Base-by-base conservation (phyloP, 2,113 vertebrate species). In the Oophaga pumilio region DNA sequence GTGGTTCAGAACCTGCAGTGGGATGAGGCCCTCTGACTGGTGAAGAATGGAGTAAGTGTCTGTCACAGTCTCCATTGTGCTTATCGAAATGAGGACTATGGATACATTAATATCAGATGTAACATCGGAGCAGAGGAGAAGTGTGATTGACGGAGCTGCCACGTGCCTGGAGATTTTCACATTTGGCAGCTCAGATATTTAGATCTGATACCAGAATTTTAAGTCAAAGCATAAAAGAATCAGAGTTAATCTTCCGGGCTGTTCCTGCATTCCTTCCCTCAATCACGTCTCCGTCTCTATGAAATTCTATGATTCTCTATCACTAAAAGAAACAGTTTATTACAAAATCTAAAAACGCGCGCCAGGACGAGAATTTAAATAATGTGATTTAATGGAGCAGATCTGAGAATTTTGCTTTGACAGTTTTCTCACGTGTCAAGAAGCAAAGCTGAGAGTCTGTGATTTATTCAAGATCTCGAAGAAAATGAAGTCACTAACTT, bases 161-260 rank as follows among this genome's bases (percentile, higher is more conserved):
- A 66, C 80, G 6, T 20, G 49, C n/a, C 80, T 18, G 12, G 2
- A 20, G 33, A 59, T 26, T 56, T 14, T 56, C 20, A 33, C 79
- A 81, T 24, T 79, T 79, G 8, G 15, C n/a, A 43, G 22, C 11
- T 68, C 43, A n/a, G 20, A 66, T 52, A 15, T 50, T 33, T 9
- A 49, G 62, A 68, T 64, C n/a, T 66, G 33, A 64, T 33, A 60
- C 49, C 12, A n/a, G 62, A 69, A 83, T 83, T 69, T 26, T 22
- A 43, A 81, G 62, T 83, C 62, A 84, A 69, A 53, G 66, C 59
- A 59, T 52, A 84, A 52, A 69, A 50, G 50, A 69, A 56, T 52
- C 8, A 6, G 49, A 4, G 49, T 53, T 69, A 53, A 66, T 84
- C 24, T 68, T 13, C 7, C 22, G 62, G 20, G 33, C n/a, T 24